Evolutionary conservation across 2,113 vertebrate genomes (phyloP).

Genomic region (Chloropsis cyanopogon): DNA sequence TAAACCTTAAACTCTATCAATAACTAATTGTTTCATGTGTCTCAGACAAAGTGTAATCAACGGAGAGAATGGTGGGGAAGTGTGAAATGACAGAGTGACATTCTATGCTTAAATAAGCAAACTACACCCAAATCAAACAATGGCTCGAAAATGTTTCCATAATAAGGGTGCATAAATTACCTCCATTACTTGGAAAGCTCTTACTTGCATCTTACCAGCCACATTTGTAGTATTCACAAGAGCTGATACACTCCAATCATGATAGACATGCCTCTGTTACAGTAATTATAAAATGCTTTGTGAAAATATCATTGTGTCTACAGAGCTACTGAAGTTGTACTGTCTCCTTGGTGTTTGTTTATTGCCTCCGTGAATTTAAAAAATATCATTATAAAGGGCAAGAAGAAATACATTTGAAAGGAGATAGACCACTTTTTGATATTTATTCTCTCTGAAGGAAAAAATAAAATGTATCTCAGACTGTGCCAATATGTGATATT

Average conservation of each 20-base stretch:
- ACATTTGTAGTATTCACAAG: slow-evolving; percentile 12
- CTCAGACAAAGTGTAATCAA: slow-evolving; percentile 54
- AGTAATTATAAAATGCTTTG: slow-evolving; percentile 47
- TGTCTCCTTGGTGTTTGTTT: not conserved
- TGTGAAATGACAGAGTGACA: slow-evolving; percentile 63
- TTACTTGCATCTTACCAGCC: slow-evolving; percentile 33
- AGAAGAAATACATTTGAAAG: not conserved
- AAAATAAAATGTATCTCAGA: not conserved
- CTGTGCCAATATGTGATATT: not conserved
- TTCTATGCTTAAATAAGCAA: slow-evolving; percentile 64
- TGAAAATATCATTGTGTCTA: slow-evolving; percentile 36
- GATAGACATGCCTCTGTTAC: slow-evolving; percentile 41
- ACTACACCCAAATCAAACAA: slow-evolving; percentile 54
- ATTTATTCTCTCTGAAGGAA: not conserved
- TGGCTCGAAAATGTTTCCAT: slow-evolving; percentile 25
- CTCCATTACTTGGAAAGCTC: slow-evolving; percentile 54
- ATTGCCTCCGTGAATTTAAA: not conserved
- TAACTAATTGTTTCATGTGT: slow-evolving; percentile 37
- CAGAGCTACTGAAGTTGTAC: slow-evolving; percentile 30
- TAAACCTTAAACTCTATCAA: slow-evolving; percentile 35
- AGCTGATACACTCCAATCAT: slow-evolving; percentile 1
- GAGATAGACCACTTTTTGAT: not conserved
- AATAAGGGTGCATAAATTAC: slow-evolving; percentile 63
- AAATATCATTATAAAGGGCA: not conserved
- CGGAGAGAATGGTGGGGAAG: slow-evolving; percentile 26